Evolutionary conservation across 2,797 vertebrate species (phyloP).

Genomic region (Cheirogaleus major): DNA sequence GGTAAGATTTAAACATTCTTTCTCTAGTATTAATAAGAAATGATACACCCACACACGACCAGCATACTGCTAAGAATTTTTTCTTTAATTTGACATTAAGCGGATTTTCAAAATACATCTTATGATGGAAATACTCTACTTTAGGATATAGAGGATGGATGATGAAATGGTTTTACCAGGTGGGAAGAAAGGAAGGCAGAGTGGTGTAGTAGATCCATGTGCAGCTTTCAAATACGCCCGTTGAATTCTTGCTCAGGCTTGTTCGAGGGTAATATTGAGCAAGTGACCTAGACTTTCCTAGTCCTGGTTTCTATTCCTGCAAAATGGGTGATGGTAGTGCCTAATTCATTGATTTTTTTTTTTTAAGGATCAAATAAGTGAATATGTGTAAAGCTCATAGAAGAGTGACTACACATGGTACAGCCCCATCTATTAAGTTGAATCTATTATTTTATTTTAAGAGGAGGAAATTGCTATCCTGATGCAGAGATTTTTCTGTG

Average conservation of each 20-base stretch:
- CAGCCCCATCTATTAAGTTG: not conserved
- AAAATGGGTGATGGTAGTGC: not conserved
- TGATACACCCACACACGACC: constrained; percentile 54
- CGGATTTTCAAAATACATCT: constrained; percentile 53
- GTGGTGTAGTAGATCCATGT: fast-evolving
- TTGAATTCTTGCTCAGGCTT: not conserved
- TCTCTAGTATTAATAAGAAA: constrained; percentile 72
- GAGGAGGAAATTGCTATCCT: not conserved
- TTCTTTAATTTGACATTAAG: not conserved
- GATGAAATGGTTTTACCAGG: not conserved
- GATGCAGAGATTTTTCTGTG: not conserved
- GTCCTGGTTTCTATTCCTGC: not conserved
- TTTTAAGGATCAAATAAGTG: not conserved
- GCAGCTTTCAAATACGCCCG: not conserved
- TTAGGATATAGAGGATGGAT: not conserved
- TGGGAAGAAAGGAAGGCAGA: not conserved
- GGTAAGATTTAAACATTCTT: constrained; percentile 69
- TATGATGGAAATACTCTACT: constrained; percentile 30
- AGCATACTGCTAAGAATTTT: constrained; percentile 54
- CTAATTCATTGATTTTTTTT: not conserved
- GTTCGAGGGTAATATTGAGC: not conserved
- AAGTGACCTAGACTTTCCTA: not conserved
- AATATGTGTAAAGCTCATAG: not conserved
- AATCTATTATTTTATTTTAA: not conserved
- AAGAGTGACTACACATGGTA: not conserved